Evolutionary conservation across 2,888 invertebrate species (phyloP).

Genomic region (Bedellia somnulentella): DNA sequence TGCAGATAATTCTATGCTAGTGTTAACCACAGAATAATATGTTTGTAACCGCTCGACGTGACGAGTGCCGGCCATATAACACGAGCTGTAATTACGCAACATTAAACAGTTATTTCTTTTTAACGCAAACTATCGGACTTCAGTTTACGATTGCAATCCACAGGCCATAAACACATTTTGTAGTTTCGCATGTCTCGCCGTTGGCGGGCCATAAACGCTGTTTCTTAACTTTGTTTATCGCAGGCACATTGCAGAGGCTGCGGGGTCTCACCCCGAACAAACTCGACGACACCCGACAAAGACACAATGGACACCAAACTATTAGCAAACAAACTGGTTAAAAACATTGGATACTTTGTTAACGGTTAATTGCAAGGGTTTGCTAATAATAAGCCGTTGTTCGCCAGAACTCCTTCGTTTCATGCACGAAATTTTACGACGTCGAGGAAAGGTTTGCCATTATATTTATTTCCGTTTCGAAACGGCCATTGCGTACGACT

Average conservation of each 20-base stretch:
- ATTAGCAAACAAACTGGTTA: conserved; percentile 31
- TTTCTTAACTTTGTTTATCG: conserved; percentile 24
- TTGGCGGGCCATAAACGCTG: conserved; percentile 41
- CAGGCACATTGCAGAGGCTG: conserved; percentile 13
- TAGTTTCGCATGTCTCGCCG: conserved; percentile 23
- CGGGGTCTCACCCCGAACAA: conserved; percentile 18
- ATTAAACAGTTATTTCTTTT: conserved; percentile 20
- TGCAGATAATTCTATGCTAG: too few species aligned
- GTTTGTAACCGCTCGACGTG: too few species aligned
- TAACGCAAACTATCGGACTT: conserved; percentile 13
- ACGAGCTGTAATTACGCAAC: neutral
- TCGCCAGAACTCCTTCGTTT: conserved; percentile 24
- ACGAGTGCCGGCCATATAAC: too few species aligned
- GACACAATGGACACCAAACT: conserved; percentile 27
- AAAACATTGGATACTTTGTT: conserved; percentile 25
- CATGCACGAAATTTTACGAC: conserved; percentile 22
- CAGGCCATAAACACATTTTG: conserved; percentile 38
- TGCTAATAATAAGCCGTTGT: conserved; percentile 32
- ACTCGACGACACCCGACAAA: conserved; percentile 26
- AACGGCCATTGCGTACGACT: too few species aligned
- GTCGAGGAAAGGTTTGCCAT: conserved; percentile 21
- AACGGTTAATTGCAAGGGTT: conserved; percentile 47
- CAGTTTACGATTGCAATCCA: conserved; percentile 29
- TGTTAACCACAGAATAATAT: too few species aligned
- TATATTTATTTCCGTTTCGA: too few species aligned